Base-by-base conservation (phyloP, 2,888 invertebrate species). In the Ashinkailepas kermadecensis region DNA sequence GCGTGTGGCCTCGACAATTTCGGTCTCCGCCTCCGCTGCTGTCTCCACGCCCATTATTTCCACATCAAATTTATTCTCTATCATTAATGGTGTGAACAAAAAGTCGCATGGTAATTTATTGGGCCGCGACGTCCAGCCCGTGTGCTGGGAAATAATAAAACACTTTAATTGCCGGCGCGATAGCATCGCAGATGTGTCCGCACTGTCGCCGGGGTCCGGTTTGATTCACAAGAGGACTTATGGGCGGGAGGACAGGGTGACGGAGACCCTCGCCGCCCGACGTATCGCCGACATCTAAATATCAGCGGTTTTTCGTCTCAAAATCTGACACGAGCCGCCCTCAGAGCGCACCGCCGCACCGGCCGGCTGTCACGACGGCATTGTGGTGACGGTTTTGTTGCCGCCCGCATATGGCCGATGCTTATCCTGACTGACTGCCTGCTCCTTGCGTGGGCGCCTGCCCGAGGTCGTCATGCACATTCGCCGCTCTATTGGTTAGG, bases 71-170 rank as follows among this genome's bases (percentile, higher is more conserved):
- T 74, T 74, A 74, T 74, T 54, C 74, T 74, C 74, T 54, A 74
- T 74, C 74, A 74, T 74, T 74, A 74, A 74, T 74, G 74, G 74
- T 18, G 74, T 54, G 74, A 39, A 74, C 74, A 74, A 74, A 74
- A 74, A 74, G 74, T 9, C 39, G 74, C 74, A 9, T 10, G 54
- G 74, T 74, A 74, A 74, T 74, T 74, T 74, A 74, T 25, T 21
- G 74, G 12, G 18, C 54, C 2, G 39, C 2, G 74, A 15, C 23
- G 21, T 4, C 23, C 18, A 2, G 18, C 18, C 54, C 15, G 13
- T 39, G 54, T 74, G 74, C 54, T 54, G 74, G 74, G 13, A 74
- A 74, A 74, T 54, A 74, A 74, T 74, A 74, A 74, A 74, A 74
- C 74, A 74, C 74, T 74, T 74, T 74, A 74, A 74, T 74, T 74